A percentile compares a stretch with the other conserved stretches of the same genome.
Conservation (phyloP, 2,797 vertebrate genomes). For the Picus viridis region DNA sequence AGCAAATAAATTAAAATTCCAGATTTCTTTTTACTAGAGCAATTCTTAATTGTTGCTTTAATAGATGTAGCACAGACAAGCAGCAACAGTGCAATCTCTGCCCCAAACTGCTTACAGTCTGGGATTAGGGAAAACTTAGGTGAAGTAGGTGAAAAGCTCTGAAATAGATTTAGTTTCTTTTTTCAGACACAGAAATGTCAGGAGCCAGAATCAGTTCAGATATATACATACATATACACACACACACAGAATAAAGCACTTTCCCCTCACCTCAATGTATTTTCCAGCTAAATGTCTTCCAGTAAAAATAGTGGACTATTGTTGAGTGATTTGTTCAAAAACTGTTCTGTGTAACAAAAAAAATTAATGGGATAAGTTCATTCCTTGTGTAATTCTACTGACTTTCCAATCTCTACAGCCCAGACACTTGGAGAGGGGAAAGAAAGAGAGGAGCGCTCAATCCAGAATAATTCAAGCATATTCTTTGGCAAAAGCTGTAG, state of each 20-base stretch:
- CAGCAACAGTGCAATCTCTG: not conserved
- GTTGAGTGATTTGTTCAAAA: not conserved
- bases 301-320: not conserved
- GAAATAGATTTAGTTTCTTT: not conserved
- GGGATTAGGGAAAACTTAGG: not conserved
- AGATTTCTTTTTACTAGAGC: not conserved
- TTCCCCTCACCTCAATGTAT: not conserved
- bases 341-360: not conserved
- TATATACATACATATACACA: not conserved
- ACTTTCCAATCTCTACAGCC: not conserved
- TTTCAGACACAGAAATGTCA: not conserved
- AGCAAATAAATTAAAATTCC: not conserved
- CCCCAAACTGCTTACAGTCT: not conserved
- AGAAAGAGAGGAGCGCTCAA: not conserved
- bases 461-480: not conserved
- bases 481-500: constrained; percentile 17
- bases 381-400: not conserved
- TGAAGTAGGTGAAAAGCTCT: not conserved
- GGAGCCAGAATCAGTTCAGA: not conserved
- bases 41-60: not conserved
- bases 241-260: not conserved
- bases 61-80: rapidly evolving
- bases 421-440: not conserved
- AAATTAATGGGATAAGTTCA: not conserved
- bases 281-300: not conserved